Base-by-base conservation (phyloP, 2,888 invertebrate genomes). In the Apodemia duryi region DNA sequence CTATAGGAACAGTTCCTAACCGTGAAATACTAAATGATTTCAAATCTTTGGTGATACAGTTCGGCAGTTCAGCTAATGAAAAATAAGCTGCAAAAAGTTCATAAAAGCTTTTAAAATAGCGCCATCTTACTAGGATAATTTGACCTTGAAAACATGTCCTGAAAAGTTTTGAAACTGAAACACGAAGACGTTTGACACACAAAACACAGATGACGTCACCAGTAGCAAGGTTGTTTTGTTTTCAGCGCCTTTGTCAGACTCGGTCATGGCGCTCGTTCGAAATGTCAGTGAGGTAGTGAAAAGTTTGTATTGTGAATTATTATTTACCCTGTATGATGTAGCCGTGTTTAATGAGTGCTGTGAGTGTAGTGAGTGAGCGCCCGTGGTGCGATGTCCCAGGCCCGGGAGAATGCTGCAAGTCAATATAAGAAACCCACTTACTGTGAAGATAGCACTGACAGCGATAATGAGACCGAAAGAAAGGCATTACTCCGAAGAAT, bases 381-480 rank as follows among this genome's bases (percentile, higher is more conserved):
- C 77, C 79, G 83, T 75, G 77, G 83, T 85, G 91, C 86, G 80
- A 91, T 91, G 91, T 88, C 88, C 84, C 79, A 83, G 75, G 85
- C 79, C 70, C 84, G 77, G 69, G 79, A 76, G 62, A 81, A 82
- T 74, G 84, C 76, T 74, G 69, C 77, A 74, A 73, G 71, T 61
- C 77, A 83, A 72, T 83, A 81, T 68, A 86, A 80, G 75, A 87
- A 85, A 83, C 65, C 79, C 65, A 78, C 80, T 65, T 84, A 78
- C 74, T 82, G 80, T 70, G 91, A 90, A 74, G 92, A 92, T 77
- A 92, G 91, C 80, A 91, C 96, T 46, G 97, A 96, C 82, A 97
- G 97, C 88, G 97, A 97, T 83, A 95, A 95, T 85, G 97, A 97
- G 84, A 94, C 95, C 67, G 96, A 96, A 83, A 95, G 95, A 77